These are phyloP conservation scores for Motacilla alba DNA, from an alignment of 2,113 vertebrate genomes.

Conservation along the genomic window DNA sequence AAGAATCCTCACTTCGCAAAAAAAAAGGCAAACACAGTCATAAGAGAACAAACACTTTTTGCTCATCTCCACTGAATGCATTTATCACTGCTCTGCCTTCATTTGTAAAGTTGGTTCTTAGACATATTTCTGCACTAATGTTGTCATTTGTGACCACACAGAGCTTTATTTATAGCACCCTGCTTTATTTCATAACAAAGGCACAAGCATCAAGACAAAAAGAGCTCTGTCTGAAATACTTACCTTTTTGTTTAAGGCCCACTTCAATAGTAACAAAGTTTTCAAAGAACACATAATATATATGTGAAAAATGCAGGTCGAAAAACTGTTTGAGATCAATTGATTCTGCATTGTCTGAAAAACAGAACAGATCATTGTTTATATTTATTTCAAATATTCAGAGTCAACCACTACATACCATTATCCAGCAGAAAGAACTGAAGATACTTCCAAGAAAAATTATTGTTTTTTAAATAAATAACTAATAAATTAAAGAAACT, in stretches of 20 bases:
- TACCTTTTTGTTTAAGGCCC: constrained; percentile 97
- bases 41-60: background rate
- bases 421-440: background rate
- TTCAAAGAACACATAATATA: constrained; percentile 99
- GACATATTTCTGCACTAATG: background rate
- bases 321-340: constrained; percentile 97
- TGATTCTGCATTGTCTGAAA: constrained; percentile 92
- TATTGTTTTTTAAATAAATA: background rate
- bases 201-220: background rate
- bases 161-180: background rate
- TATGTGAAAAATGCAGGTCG: constrained; percentile 94
- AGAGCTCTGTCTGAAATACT: background rate
- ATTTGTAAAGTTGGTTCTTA: background rate
- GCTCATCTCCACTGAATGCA: background rate
- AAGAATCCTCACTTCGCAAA: background rate
- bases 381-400: background rate
- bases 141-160: background rate
- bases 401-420: background rate
- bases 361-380: constrained; percentile 43
- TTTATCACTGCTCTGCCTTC: background rate
- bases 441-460: background rate
- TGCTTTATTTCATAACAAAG: background rate
- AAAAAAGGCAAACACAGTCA: background rate
- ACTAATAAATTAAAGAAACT: background rate
- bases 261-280: constrained; percentile 98